phyloP scores from a whole-genome alignment of 2,888 invertebrate genomes.

The Keiferia lycopersicella region DNA sequence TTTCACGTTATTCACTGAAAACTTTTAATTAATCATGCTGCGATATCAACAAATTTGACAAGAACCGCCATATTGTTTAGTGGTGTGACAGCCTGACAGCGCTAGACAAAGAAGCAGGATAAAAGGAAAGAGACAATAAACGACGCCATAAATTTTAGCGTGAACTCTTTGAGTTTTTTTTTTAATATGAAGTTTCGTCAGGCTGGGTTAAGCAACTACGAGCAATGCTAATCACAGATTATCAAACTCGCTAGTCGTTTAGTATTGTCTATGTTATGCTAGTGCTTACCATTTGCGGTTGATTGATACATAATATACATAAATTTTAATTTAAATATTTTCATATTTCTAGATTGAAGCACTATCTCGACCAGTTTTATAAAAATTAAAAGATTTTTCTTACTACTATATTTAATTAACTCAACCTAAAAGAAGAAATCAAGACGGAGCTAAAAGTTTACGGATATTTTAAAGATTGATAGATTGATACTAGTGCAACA shows the following conservation, averaged over 20 bases:
- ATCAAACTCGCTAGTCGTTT: conserved; percentile 20
- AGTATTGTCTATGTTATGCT: conserved; percentile 60
- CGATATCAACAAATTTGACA: no score
- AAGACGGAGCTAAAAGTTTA: neutral
- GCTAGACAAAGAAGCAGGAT: no score
- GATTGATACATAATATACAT: neutral
- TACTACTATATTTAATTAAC: no score
- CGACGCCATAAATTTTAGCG: no score
- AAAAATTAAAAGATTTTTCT: no score
- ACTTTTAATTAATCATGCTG: no score
- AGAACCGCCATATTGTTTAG: no score
- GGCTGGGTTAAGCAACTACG: conserved; percentile 80
- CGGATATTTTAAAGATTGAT: neutral
- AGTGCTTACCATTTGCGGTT: conserved; percentile 14
- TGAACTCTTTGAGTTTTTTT: no score
- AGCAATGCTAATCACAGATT: conserved; percentile 64
- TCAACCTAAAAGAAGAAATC: neutral
- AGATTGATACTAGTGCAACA: neutral
- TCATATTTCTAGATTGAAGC: neutral
- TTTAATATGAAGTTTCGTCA: no score
- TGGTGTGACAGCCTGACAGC: no score
- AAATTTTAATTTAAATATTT: neutral
- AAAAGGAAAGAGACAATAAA: no score
- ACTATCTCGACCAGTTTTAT: neutral
- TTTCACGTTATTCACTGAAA: no score